These are phyloP conservation scores for Hydrolagus colliei DNA, from an alignment of 2,797 vertebrate species.

Conservation along the genomic window DNA sequence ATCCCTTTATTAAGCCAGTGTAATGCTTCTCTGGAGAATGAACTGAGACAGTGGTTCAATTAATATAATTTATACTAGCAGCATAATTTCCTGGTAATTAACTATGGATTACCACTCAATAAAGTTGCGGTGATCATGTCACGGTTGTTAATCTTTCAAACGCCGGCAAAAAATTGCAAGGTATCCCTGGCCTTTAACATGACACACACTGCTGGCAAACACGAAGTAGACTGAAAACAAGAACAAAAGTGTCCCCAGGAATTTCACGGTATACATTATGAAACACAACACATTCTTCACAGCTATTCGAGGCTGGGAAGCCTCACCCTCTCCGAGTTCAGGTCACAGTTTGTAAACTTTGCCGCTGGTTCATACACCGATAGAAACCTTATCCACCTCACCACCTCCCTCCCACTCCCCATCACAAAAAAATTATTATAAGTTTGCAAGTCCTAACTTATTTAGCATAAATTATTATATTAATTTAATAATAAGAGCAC, in stretches of 20 bases:
- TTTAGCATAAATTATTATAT: no score
- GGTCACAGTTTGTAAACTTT: no score
- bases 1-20: not conserved
- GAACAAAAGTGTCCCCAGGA: not conserved
- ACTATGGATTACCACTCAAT: not conserved
- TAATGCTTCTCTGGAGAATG: not conserved
- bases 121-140: not conserved
- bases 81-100: not conserved
- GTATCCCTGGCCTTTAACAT: not conserved
- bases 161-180: not conserved
- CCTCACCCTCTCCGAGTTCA: no score
- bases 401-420: no score
- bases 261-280: not conserved
- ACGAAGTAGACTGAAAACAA: not conserved
- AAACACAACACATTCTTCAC: not conserved
- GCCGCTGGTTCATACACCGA: no score
- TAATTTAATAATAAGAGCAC: no score
- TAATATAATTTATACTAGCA: not conserved
- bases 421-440: no score
- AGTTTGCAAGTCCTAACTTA: no score
- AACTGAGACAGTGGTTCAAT: not conserved
- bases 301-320: no score
- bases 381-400: no score
- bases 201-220: not conserved
- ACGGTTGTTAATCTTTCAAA: not conserved